Evolutionary conservation across 2,797 vertebrate species (phyloP), one percentile per base, ranked within the genome.

Genomic region (Hyperoplus immaculatus): DNA sequence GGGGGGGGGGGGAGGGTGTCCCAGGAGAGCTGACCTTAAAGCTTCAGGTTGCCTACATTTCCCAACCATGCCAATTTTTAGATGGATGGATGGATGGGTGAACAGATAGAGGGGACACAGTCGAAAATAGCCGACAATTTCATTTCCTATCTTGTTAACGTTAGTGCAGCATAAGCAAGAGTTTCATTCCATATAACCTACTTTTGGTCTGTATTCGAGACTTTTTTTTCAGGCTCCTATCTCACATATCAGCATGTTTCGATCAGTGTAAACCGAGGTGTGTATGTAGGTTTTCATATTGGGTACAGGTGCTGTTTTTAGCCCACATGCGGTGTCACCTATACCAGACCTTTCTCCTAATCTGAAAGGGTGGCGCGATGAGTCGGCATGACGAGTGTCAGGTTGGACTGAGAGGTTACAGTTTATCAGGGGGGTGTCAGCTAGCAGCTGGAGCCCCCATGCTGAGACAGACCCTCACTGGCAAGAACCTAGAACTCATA

Each of bases 151-250:
- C 92, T 92, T 84, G 29, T 29, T 86, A 78, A 78, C 4, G 78
- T 91, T 93, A 87, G 89, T 93, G 93, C 91, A 90, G 90, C 91
- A 90, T 94, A 91, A 93, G 93, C 92, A 93, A 81, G 77, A 71
- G 14, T 88, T 90, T 92, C 84, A 75, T 89, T 91, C 77, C 80
- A 83, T 78, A 89, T 78, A 89, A 90, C 90, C 92, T 91, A 88
- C 88, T 93, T 29, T 89, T 83, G 76, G 84, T 88, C 73, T 79
- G 65, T 83, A 86, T 88, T 85, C 78, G 70, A 63, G 29, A 75
- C 69, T 74, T 81, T 84, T 73, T 78, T 80, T 73, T 50, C 38
- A 13, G 8, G 7, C 38, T 6, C 9, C 73, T 62, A 77, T 87
- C 77, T 84, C 78, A 77, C 75, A 80, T 86, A 93, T 92, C 92